Evolutionary conservation across 2,113 vertebrate genomes (phyloP), one percentile per base, ranked within the genome.

Genomic region (Protobothrops mucrosquamatus): DNA sequence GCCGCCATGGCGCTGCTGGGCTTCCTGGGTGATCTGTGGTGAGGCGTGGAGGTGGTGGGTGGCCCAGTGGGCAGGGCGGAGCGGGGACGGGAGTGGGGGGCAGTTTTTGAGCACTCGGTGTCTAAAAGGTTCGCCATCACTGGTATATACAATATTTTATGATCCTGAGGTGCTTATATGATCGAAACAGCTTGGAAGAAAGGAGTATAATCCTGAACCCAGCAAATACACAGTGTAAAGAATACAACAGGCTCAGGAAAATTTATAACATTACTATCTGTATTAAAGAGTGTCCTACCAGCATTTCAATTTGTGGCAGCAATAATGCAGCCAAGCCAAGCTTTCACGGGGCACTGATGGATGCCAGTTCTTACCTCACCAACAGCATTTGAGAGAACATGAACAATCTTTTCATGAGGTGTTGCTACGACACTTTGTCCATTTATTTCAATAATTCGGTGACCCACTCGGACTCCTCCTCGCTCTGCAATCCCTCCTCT

Each of bases 381-480:
- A 57, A 99, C 98, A 81, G 99, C 99, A 24, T 98, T 99, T 94
- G 99, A 99, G 94, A 99, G 98, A 95, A 99, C 98, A 97, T 99
- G 99, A 94, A 99, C 99, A 52, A 99, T 99, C 95, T 99, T 99
- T 95, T 99, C 99, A 5, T 99, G 99, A 0, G 99, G 99, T 0
- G 98, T 99, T 92, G 99, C 99, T 85, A 99, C 99, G 89, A 99
- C 99, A 0, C 99, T 99, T 97, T 99, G 99, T 43, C 98, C 98
- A 3, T 99, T 99, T 97, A 99, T 99, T 95, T 99, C 99, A 88
- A 99, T 99, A 95, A 99, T 99, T 51, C 99, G 98, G 96, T 99
- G 99, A 57, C 99, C 99, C 2, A 99, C 99, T n/a, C 99, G 98
- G 85, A 99, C 98, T 0, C 99, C 99, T 1, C 99, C 99, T 74